Percentiles rank a stretch among this genome's conserved stretches.
Evolutionary conservation across 2,113 vertebrate genomes (phyloP).

Genomic region (Chaetorhynchus papuensis): DNA sequence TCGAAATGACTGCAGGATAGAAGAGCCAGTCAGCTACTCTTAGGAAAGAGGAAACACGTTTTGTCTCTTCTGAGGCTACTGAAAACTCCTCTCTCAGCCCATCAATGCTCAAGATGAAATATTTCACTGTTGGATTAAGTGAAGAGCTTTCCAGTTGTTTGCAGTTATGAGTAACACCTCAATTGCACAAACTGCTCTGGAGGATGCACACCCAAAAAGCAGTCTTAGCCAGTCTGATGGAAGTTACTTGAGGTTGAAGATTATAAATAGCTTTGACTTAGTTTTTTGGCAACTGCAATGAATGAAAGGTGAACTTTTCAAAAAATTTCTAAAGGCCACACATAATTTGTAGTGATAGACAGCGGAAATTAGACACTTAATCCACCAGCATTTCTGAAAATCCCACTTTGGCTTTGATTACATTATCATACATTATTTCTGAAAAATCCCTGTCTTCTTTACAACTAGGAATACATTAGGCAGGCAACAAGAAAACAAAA

Average conservation of each 20-base stretch:
- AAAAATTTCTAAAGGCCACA: background rate
- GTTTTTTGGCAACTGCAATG: background rate
- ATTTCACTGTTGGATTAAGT: background rate
- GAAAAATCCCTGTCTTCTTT: background rate
- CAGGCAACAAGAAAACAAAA: background rate
- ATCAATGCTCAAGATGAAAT: background rate
- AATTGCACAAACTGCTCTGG: background rate
- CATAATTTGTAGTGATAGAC: background rate
- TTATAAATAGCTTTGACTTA: background rate
- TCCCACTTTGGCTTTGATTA: background rate
- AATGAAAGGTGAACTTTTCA: background rate
- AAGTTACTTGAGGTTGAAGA: background rate
- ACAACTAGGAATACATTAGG: background rate
- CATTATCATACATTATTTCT: background rate
- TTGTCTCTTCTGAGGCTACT: background rate
- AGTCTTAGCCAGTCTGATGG: background rate
- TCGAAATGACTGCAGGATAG: background rate
- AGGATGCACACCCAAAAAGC: background rate
- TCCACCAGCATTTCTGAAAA: background rate
- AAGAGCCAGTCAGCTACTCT: background rate
- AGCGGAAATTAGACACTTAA: background rate
- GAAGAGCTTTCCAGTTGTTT: background rate
- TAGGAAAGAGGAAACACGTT: background rate
- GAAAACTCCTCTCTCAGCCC: background rate
- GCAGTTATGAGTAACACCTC: background rate